phyloP scores from a whole-genome alignment of 23 tunicate genomes.

The Phallusia fumigata region DNA sequence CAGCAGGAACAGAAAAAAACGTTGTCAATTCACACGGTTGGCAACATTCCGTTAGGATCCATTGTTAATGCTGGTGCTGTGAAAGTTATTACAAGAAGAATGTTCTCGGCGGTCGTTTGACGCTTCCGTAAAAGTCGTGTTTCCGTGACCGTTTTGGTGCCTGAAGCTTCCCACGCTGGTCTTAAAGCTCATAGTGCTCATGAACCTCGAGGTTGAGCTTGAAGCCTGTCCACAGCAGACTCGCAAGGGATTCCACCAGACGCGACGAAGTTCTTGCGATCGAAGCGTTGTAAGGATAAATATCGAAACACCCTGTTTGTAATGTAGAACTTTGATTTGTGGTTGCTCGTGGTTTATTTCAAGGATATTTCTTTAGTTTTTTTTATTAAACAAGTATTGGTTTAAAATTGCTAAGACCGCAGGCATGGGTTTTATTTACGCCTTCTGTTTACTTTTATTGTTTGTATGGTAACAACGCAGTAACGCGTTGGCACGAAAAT shows the following conservation, averaged over 20 bases:
- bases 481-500: too few species aligned
- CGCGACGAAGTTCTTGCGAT: neutral
- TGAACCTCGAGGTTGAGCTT: neutral
- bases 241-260: conserved; percentile 9
- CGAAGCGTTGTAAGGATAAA: conserved; percentile 5
- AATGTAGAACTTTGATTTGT: too few species aligned
- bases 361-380: too few species aligned
- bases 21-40: too few species aligned
- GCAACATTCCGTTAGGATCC: too few species aligned
- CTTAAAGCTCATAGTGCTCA: neutral
- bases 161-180: neutral
- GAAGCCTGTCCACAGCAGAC: neutral
- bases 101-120: neutral
- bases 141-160: neutral
- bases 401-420: too few species aligned
- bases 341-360: too few species aligned
- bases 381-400: too few species aligned
- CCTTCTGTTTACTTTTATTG: too few species aligned
- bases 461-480: too few species aligned
- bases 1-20: too few species aligned
- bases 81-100: neutral
- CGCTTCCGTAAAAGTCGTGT: conserved; percentile 3
- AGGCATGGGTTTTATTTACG: too few species aligned
- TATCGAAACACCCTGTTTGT: conserved; percentile 4
- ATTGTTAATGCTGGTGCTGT: neutral